Evolutionary conservation across 2,113 vertebrate genomes (phyloP).

Genomic region (Xiphophorus hellerii): DNA sequence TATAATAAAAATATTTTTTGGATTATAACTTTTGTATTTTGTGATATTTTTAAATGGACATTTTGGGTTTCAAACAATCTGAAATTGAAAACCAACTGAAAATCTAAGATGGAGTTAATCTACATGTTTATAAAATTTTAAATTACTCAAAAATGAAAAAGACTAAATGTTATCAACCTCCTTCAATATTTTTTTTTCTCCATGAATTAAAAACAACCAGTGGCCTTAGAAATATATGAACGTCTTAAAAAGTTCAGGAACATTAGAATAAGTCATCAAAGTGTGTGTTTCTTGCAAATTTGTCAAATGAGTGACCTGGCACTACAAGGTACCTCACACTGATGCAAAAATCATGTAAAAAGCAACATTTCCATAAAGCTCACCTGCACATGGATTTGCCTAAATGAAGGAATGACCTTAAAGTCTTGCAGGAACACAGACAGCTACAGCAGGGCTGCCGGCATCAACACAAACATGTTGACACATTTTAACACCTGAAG

Average conservation of each 20-base stretch:
- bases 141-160: too few species aligned
- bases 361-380: constrained; percentile 19
- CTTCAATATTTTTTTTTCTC: too few species aligned
- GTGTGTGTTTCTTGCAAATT: neutral
- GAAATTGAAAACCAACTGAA: too few species aligned
- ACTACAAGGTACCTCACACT: constrained; percentile 6
- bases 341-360: constrained; percentile 20
- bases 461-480: neutral
- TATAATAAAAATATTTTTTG: too few species aligned
- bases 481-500: too few species aligned
- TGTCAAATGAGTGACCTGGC: neutral
- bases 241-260: neutral
- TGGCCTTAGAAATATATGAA: neutral
- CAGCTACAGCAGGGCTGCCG: constrained; percentile 3
- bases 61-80: too few species aligned
- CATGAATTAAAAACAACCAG: too few species aligned
- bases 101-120: too few species aligned
- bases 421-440: constrained; percentile 13
- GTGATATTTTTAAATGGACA: too few species aligned
- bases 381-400: constrained; percentile 23
- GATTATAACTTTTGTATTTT: too few species aligned
- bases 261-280: neutral
- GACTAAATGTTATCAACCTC: too few species aligned
- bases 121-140: too few species aligned
- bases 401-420: constrained; percentile 33